phyloP scores from a whole-genome alignment of 1,140 invertebrate species.

The Plutomurus gul region DNA sequence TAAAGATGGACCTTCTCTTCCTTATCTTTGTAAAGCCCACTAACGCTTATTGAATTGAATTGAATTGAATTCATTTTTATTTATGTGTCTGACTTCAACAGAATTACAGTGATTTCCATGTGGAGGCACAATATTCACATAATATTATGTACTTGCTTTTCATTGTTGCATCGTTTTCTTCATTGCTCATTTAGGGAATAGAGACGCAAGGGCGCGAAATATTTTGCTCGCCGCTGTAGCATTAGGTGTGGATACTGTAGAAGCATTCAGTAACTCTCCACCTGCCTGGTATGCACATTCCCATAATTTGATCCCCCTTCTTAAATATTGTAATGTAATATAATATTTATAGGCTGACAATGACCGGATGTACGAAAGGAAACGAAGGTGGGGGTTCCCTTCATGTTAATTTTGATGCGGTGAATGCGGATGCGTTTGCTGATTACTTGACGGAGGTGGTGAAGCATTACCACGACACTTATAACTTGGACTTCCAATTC shows the following conservation, averaged over 20 bases:
- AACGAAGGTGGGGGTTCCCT: conserved; percentile 10
- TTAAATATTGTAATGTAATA: not conserved
- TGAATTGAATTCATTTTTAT: not conserved
- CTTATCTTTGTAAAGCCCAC: conserved; percentile 43
- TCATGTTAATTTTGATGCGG: conserved; percentile 42
- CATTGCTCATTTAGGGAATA: conserved; percentile 31
- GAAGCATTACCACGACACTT: conserved; percentile 31
- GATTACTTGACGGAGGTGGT: conserved; percentile 44
- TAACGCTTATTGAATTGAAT: not conserved
- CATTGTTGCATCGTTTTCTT: too few species aligned
- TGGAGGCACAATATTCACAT: too few species aligned
- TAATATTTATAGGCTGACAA: conserved; percentile 40
- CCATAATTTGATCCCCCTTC: not conserved
- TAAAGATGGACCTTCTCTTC: conserved; percentile 36
- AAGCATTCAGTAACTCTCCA: conserved; percentile 51
- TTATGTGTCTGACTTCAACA: too few species aligned
- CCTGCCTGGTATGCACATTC: conserved; percentile 38
- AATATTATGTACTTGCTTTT: too few species aligned
- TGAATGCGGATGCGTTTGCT: conserved; percentile 34
- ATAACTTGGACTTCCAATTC: conserved; percentile 28
- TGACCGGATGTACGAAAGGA: conserved; percentile 47
- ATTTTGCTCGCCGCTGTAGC: conserved; percentile 34
- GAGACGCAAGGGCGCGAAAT: conserved; percentile 40
- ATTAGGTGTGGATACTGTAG: conserved; percentile 47
- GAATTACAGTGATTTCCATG: too few species aligned